Conservation (phyloP, 2,888 invertebrate genomes). For the Eupsilia transversa region DNA sequence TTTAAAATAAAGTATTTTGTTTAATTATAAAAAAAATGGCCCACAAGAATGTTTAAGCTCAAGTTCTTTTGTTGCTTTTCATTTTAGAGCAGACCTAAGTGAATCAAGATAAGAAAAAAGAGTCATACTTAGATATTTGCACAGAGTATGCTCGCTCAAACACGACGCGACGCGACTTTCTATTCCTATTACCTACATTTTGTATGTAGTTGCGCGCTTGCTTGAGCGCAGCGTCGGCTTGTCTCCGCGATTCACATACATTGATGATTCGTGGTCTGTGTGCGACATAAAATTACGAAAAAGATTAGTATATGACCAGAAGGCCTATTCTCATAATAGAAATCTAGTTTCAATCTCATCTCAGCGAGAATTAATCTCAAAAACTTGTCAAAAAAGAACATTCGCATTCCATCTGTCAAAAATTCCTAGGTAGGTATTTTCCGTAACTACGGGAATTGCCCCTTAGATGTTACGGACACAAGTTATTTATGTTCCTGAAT, state of each 20-base stretch:
- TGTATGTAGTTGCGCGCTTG: conserved; percentile 14
- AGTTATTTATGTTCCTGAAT: not conserved
- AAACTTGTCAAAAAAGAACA: not conserved
- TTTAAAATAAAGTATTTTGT: too few relatives aligned
- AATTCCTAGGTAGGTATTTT: too few relatives aligned
- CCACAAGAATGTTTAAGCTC: not conserved
- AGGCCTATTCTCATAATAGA: not conserved
- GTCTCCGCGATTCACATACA: conserved; percentile 11
- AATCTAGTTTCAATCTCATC: not conserved
- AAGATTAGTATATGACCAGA: not conserved
- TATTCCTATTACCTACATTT: conserved; percentile 44
- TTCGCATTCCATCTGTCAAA: too few relatives aligned
- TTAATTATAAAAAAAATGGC: too few relatives aligned
- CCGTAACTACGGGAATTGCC: not conserved
- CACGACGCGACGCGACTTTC: conserved; percentile 28
- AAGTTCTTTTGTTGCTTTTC: not conserved
- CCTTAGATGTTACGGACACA: not conserved
- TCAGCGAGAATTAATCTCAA: not conserved
- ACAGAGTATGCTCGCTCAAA: conserved; percentile 14
- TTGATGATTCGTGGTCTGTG: not conserved
- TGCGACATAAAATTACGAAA: conserved; percentile 6
- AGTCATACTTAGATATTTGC: conserved; percentile 1
- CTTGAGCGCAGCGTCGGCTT: conserved; percentile 8
- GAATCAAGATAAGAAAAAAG: conserved; percentile 5
- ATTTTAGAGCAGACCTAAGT: not conserved